Evolutionary conservation across 2,113 vertebrate species (phyloP), one percentile per base, ranked within the genome.

Genomic region (Pseudolaguvia tuberculata): DNA sequence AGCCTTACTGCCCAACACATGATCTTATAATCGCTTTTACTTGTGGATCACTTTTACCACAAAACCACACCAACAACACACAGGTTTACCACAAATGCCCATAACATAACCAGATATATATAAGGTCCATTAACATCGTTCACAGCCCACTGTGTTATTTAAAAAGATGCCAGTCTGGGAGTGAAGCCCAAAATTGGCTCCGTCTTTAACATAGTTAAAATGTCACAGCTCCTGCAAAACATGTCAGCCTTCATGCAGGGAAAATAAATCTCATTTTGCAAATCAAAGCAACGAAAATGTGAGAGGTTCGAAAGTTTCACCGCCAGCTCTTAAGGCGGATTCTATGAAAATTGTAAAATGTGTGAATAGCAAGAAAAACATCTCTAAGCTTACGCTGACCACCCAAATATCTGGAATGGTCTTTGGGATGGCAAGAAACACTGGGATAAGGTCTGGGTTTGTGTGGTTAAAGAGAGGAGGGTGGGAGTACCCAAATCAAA

Each of bases 321-420:
- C 73, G 12, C 56, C 53, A 68, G 73, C 79, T 79, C 78, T 84
- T 15, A 48, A 35, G 80, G 69, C 47, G 69, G 78, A 79, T 81
- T 68, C 76, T 83, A 80, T 73, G 25, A 75, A 78, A 76, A 73
- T 73, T 84, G 81, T 73, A 83, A 88, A 85, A 84, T 42, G 84
- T 86, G 85, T 78, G 78, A 87, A 85, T 75, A 80, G 72, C 68
- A 84, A 83, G 74, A 76, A 81, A 85, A 89, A 84, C 83, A 72
- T 83, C 87, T 84, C 56, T 84, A 86, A 77, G 77, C 83, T 91
- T 92, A 84, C 57, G 47, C 69, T 87, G 90, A 85, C 92, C 90
- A 91, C 90, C 89, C 89, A 90, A 81, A 78, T 61, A 79, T 81
- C 83, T 77, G 84, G 89, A 92, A 93, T 50, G 77, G 77, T 77